Base-by-base conservation (phyloP, 2,113 vertebrate species). In the Leucoraja erinaceus region DNA sequence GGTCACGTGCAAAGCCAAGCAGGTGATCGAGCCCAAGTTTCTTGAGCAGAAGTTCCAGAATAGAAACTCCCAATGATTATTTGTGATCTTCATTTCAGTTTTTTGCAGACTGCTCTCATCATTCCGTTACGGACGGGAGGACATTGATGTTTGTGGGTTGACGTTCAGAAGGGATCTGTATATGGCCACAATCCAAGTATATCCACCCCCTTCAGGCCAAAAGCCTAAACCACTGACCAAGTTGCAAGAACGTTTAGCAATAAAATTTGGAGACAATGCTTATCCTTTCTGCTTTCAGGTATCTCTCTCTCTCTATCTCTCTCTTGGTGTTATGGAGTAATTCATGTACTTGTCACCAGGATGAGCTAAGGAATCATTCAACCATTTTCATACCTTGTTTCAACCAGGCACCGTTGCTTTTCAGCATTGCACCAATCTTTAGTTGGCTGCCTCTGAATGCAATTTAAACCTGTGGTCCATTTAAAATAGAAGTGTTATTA, bases 101-200 rank as follows among this genome's bases (percentile, higher is more conserved):
- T 99, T 95, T 0, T 96, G 98, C 93, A 97, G 97, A 93, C 94
- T 99, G 94, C 98, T 98, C 0, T 98, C 98, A 56, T 96, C 97
- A 0, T 99, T 99, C 94, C 96, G 97, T 12, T 99, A 99, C 0
- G 98, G 98, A 72, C 97, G 93, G 25, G 97, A 98, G 3, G 98
- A 98, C 94, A 96, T 97, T 3, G 98, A 99, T 0, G 97, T 99
- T 74, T 95, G 99, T 0, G 98, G 98, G 8, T 95, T 98, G 93
- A 94, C 95, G 93, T 99, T 99, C 95, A 97, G 97, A 92, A 95
- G 97, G 93, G 98, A 99, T 94, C 96, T 99, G 6, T 98, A 96
- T 93, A 95, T 98, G 95, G 94, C 96, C 70, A 97, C 96, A 56
- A 92, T 96, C 0, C 98, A 99, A 94, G 96, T 98, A 86, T 99